A percentile compares a stretch with the other conserved stretches of the same genome.
These are phyloP conservation scores for Triplophysa bombifrons DNA, from an alignment of 2,797 vertebrate species.

Conservation along the genomic window DNA sequence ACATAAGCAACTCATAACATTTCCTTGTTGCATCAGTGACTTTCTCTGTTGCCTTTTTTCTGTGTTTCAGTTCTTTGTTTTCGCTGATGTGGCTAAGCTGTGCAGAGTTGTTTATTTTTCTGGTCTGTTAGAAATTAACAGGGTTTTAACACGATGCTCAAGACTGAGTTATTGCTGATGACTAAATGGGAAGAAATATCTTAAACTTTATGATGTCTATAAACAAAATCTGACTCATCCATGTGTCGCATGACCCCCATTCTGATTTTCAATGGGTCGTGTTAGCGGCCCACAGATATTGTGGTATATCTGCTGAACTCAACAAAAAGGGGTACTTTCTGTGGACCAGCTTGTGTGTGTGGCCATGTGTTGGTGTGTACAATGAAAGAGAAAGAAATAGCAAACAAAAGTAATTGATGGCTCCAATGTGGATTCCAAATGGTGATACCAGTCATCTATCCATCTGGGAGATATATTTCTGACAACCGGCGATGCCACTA, in stretches of 20 bases:
- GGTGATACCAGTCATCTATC: conserved; percentile 31
- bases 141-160: conserved; percentile 11
- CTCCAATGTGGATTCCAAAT: conserved; percentile 38
- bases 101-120: conserved; percentile 29
- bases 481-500: conserved; percentile 9
- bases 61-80: conserved; percentile 31
- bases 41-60: conserved; percentile 11
- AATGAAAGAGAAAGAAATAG: conserved; percentile 12
- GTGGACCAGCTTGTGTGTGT: conserved; percentile 10
- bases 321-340: conserved; percentile 23
- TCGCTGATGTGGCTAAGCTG: conserved; percentile 24
- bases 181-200: conserved; percentile 15
- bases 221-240: conserved; percentile 9
- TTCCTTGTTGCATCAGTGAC: background rate
- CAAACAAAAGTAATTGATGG: conserved; percentile 50
- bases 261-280: conserved; percentile 20
- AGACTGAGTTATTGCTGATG: conserved; percentile 26
- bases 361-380: conserved; percentile 36
- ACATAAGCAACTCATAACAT: conserved; percentile 11
- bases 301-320: conserved; percentile 37
- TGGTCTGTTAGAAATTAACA: conserved; percentile 26
- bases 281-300: conserved; percentile 16
- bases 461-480: conserved; percentile 29
- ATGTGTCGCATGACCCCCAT: background rate
- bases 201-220: conserved; percentile 7